phyloP scores from a whole-genome alignment of 2,113 vertebrate species.

The Epinephelus moara region DNA sequence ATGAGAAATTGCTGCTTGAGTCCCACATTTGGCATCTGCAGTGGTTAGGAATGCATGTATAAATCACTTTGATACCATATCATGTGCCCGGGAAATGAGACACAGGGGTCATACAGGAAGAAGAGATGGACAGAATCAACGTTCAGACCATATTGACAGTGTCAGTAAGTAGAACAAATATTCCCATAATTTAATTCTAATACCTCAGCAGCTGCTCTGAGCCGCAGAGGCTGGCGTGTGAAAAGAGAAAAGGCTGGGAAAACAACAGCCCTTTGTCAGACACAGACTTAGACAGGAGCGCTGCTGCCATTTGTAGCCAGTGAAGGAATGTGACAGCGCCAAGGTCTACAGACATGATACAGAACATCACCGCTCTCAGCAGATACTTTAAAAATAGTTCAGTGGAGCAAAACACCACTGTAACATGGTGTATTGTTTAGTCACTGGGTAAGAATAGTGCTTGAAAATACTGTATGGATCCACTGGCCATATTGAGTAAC shows the following conservation, averaged over 20 bases:
- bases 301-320: constrained; percentile 38
- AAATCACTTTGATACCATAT: constrained; percentile 31
- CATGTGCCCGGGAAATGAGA: constrained; percentile 70
- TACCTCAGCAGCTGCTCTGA: constrained; percentile 67
- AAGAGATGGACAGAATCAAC: constrained; percentile 62
- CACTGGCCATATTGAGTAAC: neutral
- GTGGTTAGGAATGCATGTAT: too few species aligned
- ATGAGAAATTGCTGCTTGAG: too few species aligned
- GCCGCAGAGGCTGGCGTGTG: constrained; percentile 53
- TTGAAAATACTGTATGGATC: neutral
- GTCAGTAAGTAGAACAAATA: constrained; percentile 56
- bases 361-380: constrained; percentile 35
- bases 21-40: too few species aligned
- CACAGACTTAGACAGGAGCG: constrained; percentile 39
- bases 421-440: neutral
- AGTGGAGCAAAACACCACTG: neutral
- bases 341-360: constrained; percentile 28
- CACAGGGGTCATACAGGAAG: constrained; percentile 53
- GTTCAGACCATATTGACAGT: constrained; percentile 46
- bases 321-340: constrained; percentile 53
- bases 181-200: constrained; percentile 73
- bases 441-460: neutral
- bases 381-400: constrained; percentile 15
- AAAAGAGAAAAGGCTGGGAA: constrained; percentile 66
- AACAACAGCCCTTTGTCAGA: constrained; percentile 75